phyloP scores from a whole-genome alignment of 1,140 invertebrate species.

The Temnothorax curvispinosus region DNA sequence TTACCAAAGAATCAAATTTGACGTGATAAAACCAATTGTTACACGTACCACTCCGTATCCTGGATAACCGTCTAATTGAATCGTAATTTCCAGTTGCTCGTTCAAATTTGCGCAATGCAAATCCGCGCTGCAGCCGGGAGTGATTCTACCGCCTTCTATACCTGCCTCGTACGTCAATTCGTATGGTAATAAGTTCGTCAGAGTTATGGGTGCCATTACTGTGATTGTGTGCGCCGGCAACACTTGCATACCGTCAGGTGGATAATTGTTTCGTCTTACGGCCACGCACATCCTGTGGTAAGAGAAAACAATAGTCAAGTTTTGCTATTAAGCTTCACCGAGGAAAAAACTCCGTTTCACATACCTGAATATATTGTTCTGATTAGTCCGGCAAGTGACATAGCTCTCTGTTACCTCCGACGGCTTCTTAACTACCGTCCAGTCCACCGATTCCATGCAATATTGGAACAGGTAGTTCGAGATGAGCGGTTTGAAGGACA shows the following conservation, averaged over 20 bases:
- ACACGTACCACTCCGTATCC: conserved; percentile 87
- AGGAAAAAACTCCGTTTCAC: not conserved
- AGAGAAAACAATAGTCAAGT: not conserved
- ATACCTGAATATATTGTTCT: conserved; percentile 82
- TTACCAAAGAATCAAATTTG: not conserved
- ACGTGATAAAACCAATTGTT: conserved; percentile 24
- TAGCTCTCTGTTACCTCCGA: conserved; percentile 86
- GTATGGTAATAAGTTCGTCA: conserved; percentile 92
- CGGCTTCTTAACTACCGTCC: conserved; percentile 88
- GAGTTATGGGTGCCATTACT: conserved; percentile 92
- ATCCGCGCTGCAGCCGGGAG: conserved; percentile 87
- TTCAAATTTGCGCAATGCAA: conserved; percentile 87
- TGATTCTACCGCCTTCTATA: conserved; percentile 87
- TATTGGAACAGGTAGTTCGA: conserved; percentile 86
- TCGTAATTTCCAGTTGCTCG: conserved; percentile 89
- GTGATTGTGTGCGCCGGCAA: conserved; percentile 95
- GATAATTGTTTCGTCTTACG: conserved; percentile 93
- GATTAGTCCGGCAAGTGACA: conserved; percentile 82
- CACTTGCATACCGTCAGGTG: conserved; percentile 86
- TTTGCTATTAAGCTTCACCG: not conserved
- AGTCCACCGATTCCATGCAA: conserved; percentile 88
- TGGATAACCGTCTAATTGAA: conserved; percentile 94
- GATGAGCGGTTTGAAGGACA: conserved; percentile 87
- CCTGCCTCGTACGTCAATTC: conserved; percentile 89
- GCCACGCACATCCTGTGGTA: conserved; percentile 91